Evolutionary conservation across 92 coral and sea anemone species (phyloP).

Genomic region (Phenganax marumi): DNA sequence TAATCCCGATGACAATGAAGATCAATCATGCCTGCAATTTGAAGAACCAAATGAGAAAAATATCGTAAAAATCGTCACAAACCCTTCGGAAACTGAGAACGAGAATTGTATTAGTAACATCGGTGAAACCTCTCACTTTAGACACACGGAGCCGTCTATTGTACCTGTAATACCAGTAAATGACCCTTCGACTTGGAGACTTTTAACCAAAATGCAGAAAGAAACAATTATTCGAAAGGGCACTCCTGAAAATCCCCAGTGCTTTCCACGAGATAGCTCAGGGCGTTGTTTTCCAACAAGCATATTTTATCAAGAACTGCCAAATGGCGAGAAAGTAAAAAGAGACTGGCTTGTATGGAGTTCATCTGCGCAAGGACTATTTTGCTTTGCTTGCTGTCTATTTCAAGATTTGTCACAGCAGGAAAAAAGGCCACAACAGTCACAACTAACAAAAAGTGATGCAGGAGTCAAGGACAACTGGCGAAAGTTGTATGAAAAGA

Average conservation of each 20-base stretch:
- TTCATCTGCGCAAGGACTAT: slow-evolving; percentile 7
- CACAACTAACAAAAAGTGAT: slow-evolving; percentile 22
- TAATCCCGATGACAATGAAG: neutral
- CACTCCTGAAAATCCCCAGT: neutral
- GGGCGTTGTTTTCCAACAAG: neutral
- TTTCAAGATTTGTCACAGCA: slow-evolving; percentile 15
- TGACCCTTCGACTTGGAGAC: neutral
- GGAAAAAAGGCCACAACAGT: neutral
- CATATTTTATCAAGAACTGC: neutral
- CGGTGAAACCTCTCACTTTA: slow-evolving; percentile 31
- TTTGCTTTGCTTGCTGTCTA: slow-evolving; percentile 6
- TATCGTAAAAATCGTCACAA: no score
- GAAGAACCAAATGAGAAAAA: neutral
- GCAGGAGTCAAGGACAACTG: slow-evolving; percentile 6
- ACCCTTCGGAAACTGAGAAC: neutral
- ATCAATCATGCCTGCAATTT: neutral
- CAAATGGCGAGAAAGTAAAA: neutral
- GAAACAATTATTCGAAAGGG: neutral
- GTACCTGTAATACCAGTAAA: neutral
- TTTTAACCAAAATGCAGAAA: neutral
- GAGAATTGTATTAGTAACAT: slow-evolving; percentile 21
- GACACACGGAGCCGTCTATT: slow-evolving; percentile 33
- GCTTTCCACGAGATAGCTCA: neutral
- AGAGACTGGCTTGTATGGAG: slow-evolving; percentile 29
- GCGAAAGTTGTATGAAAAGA: neutral